These are phyloP conservation scores for Benthosema pterotum DNA, from an alignment of 2,797 vertebrate genomes.

Conservation along the genomic window DNA sequence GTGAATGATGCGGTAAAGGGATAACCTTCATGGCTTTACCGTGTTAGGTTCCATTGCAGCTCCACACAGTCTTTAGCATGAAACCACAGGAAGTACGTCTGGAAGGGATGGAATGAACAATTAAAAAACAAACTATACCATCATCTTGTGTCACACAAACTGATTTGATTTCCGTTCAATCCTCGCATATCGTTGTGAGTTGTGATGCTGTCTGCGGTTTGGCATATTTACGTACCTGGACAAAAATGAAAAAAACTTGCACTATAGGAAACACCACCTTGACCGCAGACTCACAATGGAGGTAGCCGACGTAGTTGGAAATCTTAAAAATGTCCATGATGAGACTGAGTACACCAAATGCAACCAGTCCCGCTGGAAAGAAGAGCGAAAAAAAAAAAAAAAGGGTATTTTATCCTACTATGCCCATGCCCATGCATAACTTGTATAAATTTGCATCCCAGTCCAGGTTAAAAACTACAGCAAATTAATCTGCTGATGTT, in stretches of 20 bases:
- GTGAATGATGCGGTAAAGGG: background rate
- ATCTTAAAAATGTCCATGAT: conserved; percentile 96
- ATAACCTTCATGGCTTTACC: conserved; percentile 70
- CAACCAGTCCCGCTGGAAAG: conserved; percentile 88
- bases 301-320: conserved; percentile 87
- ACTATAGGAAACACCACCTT: conserved; percentile 89
- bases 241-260: conserved; percentile 86
- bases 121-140: conserved; percentile 11
- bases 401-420: too few relatives aligned
- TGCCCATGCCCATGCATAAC: too few relatives aligned
- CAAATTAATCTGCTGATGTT: too few relatives aligned
- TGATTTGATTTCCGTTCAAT: background rate
- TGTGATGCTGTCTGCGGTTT: background rate
- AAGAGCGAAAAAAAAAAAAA: background rate
- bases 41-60: conserved; percentile 86
- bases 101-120: conserved; percentile 23
- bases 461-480: too few relatives aligned
- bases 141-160: background rate
- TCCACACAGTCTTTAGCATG: conserved; percentile 93
- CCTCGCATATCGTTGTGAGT: too few relatives aligned
- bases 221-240: conserved; percentile 90
- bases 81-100: conserved; percentile 94
- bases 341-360: conserved; percentile 90
- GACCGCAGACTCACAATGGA: conserved; percentile 88
- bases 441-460: too few relatives aligned